Conservation (phyloP, 2,113 vertebrate genomes). For the Spermophilus dauricus region DNA sequence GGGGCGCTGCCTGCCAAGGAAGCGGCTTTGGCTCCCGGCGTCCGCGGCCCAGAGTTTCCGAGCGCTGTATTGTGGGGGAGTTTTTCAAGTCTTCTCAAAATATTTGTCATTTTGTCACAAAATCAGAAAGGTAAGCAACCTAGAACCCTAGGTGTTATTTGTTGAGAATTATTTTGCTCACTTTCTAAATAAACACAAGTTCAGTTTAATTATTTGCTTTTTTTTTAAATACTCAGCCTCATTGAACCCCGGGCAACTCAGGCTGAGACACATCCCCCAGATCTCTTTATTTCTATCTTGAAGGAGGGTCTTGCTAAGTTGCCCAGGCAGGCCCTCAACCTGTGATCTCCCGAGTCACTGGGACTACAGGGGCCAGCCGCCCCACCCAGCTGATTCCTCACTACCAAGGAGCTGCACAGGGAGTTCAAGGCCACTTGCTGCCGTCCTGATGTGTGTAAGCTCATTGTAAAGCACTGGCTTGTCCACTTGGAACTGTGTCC, state of each 20-base stretch:
- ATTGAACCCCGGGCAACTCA: too few relatives aligned
- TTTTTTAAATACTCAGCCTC: too few relatives aligned
- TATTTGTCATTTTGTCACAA: background rate
- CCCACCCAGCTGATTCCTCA: background rate
- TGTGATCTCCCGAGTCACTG: too few relatives aligned
- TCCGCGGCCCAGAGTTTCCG: too few relatives aligned
- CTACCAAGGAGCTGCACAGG: too few relatives aligned
- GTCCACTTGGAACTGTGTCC: background rate
- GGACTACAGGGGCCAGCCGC: background rate
- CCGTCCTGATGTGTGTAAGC: accelerated
- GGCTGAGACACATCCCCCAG: too few relatives aligned
- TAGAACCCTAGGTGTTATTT: background rate
- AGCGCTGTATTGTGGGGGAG: background rate
- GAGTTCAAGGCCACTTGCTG: too few relatives aligned
- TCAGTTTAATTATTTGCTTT: background rate
- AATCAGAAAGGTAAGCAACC: background rate
- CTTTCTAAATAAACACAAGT: background rate
- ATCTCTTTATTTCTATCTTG: too few relatives aligned
- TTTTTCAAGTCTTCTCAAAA: background rate
- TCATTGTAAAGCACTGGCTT: background rate
- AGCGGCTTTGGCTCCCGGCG: too few relatives aligned
- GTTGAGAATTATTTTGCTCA: background rate
- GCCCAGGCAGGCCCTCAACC: too few relatives aligned
- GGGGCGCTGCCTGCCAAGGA: too few relatives aligned
- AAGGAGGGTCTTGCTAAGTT: too few relatives aligned